Conservation (phyloP, 2,888 invertebrate genomes). For the Julus scandinavius region DNA sequence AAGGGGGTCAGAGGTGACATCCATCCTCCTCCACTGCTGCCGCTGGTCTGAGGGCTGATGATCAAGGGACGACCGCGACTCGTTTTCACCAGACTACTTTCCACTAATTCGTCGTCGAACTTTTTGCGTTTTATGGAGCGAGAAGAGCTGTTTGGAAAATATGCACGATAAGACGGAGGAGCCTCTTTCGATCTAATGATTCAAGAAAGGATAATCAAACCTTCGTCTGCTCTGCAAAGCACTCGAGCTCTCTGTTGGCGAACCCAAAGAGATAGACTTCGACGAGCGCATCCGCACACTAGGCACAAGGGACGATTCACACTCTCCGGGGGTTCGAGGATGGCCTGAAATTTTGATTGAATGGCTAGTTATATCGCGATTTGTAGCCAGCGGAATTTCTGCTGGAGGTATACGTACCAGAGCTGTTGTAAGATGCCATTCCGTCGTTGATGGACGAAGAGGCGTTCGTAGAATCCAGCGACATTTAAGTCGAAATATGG, state of each 20-base stretch:
- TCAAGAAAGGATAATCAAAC: neutral
- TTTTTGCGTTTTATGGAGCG: slow-evolving; percentile 94
- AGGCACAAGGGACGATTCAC: neutral
- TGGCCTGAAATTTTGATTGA: neutral
- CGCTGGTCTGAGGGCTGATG: slow-evolving; percentile 56
- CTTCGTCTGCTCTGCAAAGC: slow-evolving; percentile 27
- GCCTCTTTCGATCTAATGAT: neutral
- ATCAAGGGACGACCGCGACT: slow-evolving; percentile 59
- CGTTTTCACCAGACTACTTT: slow-evolving; percentile 74
- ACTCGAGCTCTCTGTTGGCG: neutral
- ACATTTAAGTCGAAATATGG: neutral
- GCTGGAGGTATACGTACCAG: too few relatives aligned
- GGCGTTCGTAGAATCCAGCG: neutral
- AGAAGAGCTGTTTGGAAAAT: slow-evolving; percentile 75
- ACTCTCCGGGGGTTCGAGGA: neutral
- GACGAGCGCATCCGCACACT: neutral
- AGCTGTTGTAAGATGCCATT: too few relatives aligned
- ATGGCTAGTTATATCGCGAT: too few relatives aligned
- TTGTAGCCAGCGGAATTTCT: too few relatives aligned
- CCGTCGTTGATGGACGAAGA: neutral
- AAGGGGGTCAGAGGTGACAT: slow-evolving; percentile 73
- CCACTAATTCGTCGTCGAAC: slow-evolving; percentile 97
- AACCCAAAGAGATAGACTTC: neutral
- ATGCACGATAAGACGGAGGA: too few relatives aligned
- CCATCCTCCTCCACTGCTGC: slow-evolving; percentile 65